Percentiles rank a stretch among this genome's conserved stretches.
These are phyloP conservation scores for Hermodice carunculata DNA, from an alignment of 2,888 invertebrate genomes.

Conservation along the genomic window DNA sequence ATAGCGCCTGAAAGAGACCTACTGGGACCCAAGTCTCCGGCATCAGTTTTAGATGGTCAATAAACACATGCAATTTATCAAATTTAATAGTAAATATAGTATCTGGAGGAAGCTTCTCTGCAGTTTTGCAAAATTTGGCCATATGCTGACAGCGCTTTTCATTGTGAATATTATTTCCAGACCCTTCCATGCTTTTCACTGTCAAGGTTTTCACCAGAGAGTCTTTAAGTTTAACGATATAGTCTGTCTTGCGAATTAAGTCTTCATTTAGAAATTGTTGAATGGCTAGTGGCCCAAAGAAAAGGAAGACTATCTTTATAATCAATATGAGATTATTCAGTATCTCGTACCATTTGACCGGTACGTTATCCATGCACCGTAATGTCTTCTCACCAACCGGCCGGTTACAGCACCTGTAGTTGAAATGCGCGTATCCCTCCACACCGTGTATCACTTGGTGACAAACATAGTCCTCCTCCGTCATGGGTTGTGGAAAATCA, in stretches of 20 bases:
- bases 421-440: conserved; percentile 51
- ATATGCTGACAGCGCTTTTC: no score
- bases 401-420: conserved; percentile 58
- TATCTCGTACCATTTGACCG: conserved; percentile 57
- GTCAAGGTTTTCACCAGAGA: conserved; percentile 34
- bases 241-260: conserved; percentile 58
- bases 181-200: no score
- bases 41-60: conserved; percentile 40
- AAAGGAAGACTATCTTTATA: conserved; percentile 58
- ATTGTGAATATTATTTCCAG: no score
- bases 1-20: conserved; percentile 35
- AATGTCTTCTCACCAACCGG: conserved; percentile 34
- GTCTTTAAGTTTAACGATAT: conserved; percentile 47
- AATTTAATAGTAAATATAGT: conserved; percentile 34
- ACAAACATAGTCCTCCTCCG: conserved; percentile 43
- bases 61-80: conserved; percentile 34
- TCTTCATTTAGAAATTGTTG: conserved; percentile 59
- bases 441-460: conserved; percentile 49
- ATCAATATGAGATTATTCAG: conserved; percentile 55
- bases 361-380: conserved; percentile 49
- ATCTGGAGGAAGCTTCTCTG: conserved; percentile 38
- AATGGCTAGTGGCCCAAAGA: conserved; percentile 58
- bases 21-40: conserved; percentile 36
- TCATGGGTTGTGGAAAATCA: not conserved
- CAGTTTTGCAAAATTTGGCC: conserved; percentile 34